Conservation (phyloP, 2,888 invertebrate species). For the Galeopsomyia nigrocyanea region DNA sequence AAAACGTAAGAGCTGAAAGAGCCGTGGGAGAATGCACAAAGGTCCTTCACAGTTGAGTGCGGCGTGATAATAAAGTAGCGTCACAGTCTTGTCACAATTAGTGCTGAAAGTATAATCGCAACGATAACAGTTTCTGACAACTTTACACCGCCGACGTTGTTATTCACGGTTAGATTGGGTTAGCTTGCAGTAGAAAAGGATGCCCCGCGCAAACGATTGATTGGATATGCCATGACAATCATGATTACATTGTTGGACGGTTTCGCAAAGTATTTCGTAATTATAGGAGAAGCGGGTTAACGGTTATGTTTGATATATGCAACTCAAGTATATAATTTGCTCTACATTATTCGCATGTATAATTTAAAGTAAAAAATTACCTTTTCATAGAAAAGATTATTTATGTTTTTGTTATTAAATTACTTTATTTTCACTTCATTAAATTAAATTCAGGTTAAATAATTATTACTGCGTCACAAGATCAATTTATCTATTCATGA, state of each 20-base stretch:
- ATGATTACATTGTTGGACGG: not conserved
- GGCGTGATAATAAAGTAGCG: not conserved
- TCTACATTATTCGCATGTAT: too few species aligned
- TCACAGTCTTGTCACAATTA: conserved; percentile 21
- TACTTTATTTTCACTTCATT: too few species aligned
- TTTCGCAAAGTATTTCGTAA: conserved; percentile 10
- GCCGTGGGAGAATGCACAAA: conserved; percentile 41
- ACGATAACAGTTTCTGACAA: conserved; percentile 11
- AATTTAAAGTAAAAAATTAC: too few species aligned
- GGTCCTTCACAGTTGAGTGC: conserved; percentile 23
- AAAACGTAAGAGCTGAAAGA: not conserved
- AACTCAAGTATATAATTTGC: too few species aligned
- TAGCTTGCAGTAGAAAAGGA: not conserved
- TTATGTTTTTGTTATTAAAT: too few species aligned
- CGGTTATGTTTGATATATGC: too few species aligned
- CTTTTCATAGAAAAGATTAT: too few species aligned
- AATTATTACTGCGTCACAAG: not conserved
- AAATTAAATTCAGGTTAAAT: not conserved
- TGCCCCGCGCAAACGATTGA: conserved; percentile 3
- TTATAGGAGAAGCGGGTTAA: too few species aligned
- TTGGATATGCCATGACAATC: conserved; percentile 7
- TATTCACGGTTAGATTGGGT: conserved; percentile 1
- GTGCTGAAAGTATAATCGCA: conserved; percentile 21
- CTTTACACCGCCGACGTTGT: not conserved
- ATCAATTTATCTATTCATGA: too few species aligned